Conservation (phyloP, 2,113 vertebrate species). For the Cinclus cinclus region DNA sequence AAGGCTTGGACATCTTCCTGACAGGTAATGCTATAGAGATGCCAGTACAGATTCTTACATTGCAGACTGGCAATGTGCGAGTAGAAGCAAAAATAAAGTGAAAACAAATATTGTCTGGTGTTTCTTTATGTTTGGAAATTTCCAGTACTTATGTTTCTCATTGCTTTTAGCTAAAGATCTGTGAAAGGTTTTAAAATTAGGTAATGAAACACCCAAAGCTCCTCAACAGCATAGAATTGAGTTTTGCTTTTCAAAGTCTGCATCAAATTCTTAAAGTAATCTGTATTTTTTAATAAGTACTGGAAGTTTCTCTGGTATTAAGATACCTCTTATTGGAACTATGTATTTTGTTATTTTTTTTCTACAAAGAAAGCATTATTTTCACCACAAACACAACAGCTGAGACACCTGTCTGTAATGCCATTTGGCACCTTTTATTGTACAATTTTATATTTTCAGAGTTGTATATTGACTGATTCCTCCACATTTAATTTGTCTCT, state of each 20-base stretch:
- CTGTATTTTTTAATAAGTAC: not conserved
- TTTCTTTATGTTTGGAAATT: not conserved
- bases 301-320: not conserved
- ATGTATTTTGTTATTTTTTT: not conserved
- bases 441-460: not conserved
- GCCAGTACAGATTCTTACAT: not conserved
- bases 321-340: not conserved
- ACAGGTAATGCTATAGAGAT: not conserved
- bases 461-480: not conserved
- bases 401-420: not conserved
- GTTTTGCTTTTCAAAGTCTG: conserved; percentile 3
- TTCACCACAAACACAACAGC: not conserved
- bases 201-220: not conserved
- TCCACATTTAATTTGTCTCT: not conserved
- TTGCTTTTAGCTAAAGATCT: not conserved
- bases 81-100: not conserved
- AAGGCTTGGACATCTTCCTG: not conserved
- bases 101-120: not conserved
- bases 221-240: not conserved
- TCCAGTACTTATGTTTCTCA: not conserved
- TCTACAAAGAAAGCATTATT: not conserved
- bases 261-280: not conserved
- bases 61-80: not conserved
- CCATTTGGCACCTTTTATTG: not conserved
- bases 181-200: not conserved